Conservation (phyloP, 1,140 invertebrate species). For the Bombus waltoni region DNA sequence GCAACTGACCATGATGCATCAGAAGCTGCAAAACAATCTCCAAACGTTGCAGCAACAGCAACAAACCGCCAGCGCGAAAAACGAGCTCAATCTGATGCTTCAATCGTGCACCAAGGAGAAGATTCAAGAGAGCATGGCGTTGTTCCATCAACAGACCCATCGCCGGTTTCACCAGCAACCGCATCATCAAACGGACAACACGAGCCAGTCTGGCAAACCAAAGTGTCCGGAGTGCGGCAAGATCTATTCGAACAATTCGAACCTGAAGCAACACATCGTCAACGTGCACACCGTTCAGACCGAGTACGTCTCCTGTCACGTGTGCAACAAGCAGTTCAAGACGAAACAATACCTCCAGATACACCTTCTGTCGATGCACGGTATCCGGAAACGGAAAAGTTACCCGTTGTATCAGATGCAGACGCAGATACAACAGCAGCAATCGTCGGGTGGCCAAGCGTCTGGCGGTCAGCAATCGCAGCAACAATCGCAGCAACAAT, state of each 20-base stretch:
- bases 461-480: slow-evolving; percentile 66
- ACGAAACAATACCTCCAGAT: slow-evolving; percentile 89
- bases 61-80: slow-evolving; percentile 52
- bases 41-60: slow-evolving; percentile 70
- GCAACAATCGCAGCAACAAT: slow-evolving; percentile 43
- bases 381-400: slow-evolving; percentile 85
- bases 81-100: slow-evolving; percentile 77
- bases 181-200: slow-evolving; percentile 59
- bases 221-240: slow-evolving; percentile 88
- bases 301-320: slow-evolving; percentile 85
- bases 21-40: slow-evolving; percentile 78
- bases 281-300: slow-evolving; percentile 88
- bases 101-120: slow-evolving; percentile 79
- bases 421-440: slow-evolving; percentile 65
- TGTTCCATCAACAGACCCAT: slow-evolving; percentile 65
- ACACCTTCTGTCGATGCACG: slow-evolving; percentile 87
- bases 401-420: slow-evolving; percentile 81
- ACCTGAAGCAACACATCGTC: slow-evolving; percentile 89
- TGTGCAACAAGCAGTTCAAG: slow-evolving; percentile 87
- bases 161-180: slow-evolving; percentile 42
- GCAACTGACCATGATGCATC: slow-evolving; percentile 78
- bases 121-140: slow-evolving; percentile 73
- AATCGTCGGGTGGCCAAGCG: slow-evolving; percentile 58
- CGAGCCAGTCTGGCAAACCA: slow-evolving; percentile 81
- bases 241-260: slow-evolving; percentile 86